Base-by-base conservation (phyloP, 1,140 invertebrate genomes). In the Anastatus disparis region DNA sequence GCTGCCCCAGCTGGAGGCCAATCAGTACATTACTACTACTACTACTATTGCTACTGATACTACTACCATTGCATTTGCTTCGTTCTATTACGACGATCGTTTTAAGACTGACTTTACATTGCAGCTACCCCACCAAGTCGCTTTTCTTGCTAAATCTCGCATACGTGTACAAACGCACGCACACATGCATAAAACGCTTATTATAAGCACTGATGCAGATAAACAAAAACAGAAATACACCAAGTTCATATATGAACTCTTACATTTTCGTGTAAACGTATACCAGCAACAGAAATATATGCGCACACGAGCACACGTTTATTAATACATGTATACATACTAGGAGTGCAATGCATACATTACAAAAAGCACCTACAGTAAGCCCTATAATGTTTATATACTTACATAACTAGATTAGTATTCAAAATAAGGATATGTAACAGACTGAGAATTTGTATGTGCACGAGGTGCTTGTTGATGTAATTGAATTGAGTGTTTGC, bases 1-100 rank as follows among this genome's bases (percentile, higher is more conserved):
- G 76, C 81, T 79, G 70, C 76, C 74, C 79, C 77, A 83, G 78
- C 79, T 82, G 79, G 77, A 70, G 77, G 79, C 77, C 79, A 81
- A 81, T 82, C 81, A 75, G 80, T 81, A 38, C n/a, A n/a, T n/a
- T n/a, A n/a, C n/a, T n/a, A n/a, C n/a, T n/a, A n/a, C n/a, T n/a
- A n/a, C n/a, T n/a, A n/a, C n/a, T n/a, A n/a, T n/a, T n/a, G n/a
- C n/a, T n/a, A n/a, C n/a, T n/a, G n/a, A n/a, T n/a, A n/a, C n/a
- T n/a, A n/a, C n/a, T n/a, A n/a, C n/a, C n/a, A n/a, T n/a, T n/a
- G n/a, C n/a, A n/a, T n/a, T n/a, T n/a, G 50, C 38, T 52, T 40
- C 27, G 20, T 40, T 35, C 59, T 52, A 40, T 53, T 10, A 10
- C 15, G 17, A 46, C 26, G 27, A 40, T 59, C 50, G 40, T 64